Percentiles rank a stretch among this genome's conserved stretches.
Conservation (phyloP, 2,797 vertebrate genomes). For the Pteronotus mesoamericanus region DNA sequence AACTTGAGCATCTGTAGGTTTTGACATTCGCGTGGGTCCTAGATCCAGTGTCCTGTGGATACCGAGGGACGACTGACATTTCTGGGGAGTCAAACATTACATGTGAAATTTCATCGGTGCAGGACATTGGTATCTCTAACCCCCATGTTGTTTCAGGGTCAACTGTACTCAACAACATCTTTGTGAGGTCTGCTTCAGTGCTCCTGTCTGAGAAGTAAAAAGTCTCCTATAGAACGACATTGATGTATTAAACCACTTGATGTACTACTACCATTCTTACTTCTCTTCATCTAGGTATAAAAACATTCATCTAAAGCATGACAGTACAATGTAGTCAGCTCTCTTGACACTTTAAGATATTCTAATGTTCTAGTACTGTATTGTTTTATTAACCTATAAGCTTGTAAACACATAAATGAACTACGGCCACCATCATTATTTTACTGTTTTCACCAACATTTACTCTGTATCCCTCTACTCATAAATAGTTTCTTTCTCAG, state of each 20-base stretch:
- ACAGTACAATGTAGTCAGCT: not conserved
- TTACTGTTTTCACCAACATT: conserved; percentile 10
- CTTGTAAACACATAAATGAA: not conserved
- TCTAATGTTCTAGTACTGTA: not conserved
- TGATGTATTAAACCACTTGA: not conserved
- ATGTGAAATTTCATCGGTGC: not conserved
- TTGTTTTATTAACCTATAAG: not conserved
- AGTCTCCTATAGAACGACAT: not conserved
- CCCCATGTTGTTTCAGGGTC: not conserved
- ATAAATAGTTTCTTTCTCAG: not conserved
- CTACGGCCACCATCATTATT: not conserved
- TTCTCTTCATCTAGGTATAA: not conserved
- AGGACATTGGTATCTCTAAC: not conserved
- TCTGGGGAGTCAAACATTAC: not conserved
- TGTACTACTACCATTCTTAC: not conserved
- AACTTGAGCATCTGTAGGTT: not conserved
- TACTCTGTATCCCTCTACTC: not conserved
- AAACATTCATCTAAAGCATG: not conserved
- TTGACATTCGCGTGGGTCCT: not conserved
- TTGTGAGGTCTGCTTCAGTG: not conserved
- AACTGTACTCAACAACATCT: not conserved
- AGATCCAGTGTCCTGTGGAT: not conserved
- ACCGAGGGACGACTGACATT: not conserved
- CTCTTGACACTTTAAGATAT: not conserved
- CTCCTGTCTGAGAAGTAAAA: not conserved